Percentiles rank a stretch among this genome's conserved stretches.
These are phyloP conservation scores for Caenorhabditis sp. DNA, from an alignment of 2,888 invertebrate genomes.

Conservation along the genomic window DNA sequence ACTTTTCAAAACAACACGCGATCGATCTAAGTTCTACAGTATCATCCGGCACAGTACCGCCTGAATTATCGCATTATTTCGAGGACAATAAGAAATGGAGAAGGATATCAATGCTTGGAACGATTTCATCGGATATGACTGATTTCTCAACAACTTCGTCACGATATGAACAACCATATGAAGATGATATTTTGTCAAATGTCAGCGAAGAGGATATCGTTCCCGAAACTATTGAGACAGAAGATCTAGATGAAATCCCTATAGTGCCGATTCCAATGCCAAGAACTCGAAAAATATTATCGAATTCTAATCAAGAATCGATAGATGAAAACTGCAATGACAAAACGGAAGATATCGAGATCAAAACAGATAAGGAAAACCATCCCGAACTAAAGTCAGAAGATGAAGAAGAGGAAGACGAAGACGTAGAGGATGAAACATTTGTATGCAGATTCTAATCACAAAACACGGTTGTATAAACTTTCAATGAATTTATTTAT, in stretches of 20 bases:
- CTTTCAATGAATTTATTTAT: background rate
- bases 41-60: background rate
- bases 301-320: slow-evolving; percentile 1
- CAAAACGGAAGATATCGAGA: slow-evolving; percentile 6
- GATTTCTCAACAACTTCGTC: slow-evolving; percentile 33
- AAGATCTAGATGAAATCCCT: slow-evolving; percentile 2
- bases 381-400: slow-evolving; percentile 6
- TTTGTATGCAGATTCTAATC: background rate
- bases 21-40: slow-evolving; percentile 23
- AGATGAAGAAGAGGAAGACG: background rate
- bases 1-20: slow-evolving; percentile 24
- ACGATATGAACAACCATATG: slow-evolving; percentile 9
- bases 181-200: slow-evolving; percentile 13
- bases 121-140: slow-evolving; percentile 19
- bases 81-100: slow-evolving; percentile 13
- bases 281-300: slow-evolving; percentile 20
- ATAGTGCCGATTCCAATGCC: slow-evolving; percentile 25
- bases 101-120: slow-evolving; percentile 17
- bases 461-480: no score
- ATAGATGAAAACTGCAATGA: slow-evolving; percentile 21
- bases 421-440: background rate
- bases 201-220: slow-evolving; percentile 21
- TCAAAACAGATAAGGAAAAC: background rate
- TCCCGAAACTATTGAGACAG: slow-evolving; percentile 6
- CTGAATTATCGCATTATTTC: slow-evolving; percentile 13